Evolutionary conservation across 2,113 vertebrate genomes (phyloP).

Genomic region (Platichthys stellatus): DNA sequence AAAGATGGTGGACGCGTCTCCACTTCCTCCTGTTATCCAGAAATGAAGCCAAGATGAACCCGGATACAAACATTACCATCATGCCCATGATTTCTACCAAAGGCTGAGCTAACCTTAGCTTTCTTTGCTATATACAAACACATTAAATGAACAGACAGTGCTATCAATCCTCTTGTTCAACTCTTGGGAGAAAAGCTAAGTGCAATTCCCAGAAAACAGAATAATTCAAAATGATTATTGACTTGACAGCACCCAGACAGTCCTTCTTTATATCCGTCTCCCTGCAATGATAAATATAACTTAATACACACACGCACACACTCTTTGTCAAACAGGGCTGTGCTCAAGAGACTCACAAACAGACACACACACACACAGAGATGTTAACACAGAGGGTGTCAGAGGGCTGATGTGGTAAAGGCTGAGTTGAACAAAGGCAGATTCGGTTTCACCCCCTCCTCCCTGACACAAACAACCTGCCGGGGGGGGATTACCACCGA

Average conservation of each 20-base stretch:
- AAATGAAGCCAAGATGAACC: no score
- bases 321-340: constrained; percentile 7
- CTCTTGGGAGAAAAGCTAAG: background rate
- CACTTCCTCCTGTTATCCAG: no score
- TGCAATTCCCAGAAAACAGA: background rate
- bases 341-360: constrained; percentile 22
- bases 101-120: background rate
- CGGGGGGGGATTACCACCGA: constrained; percentile 70
- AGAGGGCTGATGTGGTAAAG: constrained; percentile 61
- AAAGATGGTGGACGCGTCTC: no score
- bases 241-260: background rate
- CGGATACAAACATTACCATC: no score
- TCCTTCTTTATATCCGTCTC: no score
- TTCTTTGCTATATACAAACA: background rate
- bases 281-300: background rate
- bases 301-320: background rate
- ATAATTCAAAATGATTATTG: background rate
- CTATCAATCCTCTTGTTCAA: background rate
- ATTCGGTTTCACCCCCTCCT: constrained; percentile 60
- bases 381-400: constrained; percentile 65
- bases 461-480: constrained; percentile 54
- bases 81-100: no score
- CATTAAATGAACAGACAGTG: background rate
- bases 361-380: constrained; percentile 13
- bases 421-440: constrained; percentile 69